These are phyloP conservation scores for Potorous gilbertii DNA, from an alignment of 2,797 vertebrate genomes.

Conservation along the genomic window DNA sequence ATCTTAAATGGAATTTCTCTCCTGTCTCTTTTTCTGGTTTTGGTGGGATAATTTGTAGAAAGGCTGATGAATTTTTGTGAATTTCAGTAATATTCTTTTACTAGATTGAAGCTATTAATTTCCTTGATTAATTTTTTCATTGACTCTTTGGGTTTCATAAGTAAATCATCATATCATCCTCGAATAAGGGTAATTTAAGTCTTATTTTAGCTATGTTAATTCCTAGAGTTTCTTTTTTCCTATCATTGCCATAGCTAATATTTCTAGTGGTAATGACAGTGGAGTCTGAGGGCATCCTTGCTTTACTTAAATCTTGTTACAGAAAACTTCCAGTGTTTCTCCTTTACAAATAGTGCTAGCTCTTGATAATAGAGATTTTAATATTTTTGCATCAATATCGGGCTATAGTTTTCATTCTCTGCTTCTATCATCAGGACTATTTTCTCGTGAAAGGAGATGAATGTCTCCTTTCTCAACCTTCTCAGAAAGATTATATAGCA, in stretches of 20 bases:
- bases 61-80: neutral
- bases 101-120: neutral
- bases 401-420: neutral
- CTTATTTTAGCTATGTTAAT: neutral
- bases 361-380: neutral
- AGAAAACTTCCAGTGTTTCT: neutral
- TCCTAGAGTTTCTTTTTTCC: neutral
- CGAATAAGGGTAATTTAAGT: neutral
- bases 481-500: neutral
- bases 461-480: neutral
- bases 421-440: neutral
- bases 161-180: neutral
- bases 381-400: neutral
- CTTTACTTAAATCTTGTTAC: neutral
- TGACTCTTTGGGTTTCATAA: neutral
- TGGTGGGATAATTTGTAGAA: neutral
- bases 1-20: neutral
- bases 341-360: neutral
- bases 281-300: neutral
- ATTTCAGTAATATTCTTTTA: neutral
- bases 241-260: neutral
- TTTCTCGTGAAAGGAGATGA: neutral
- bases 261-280: neutral
- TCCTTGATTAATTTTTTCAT: neutral
- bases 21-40: neutral